These are phyloP conservation scores for Stictocephala bisonia DNA, from an alignment of 2,888 invertebrate species.

Conservation along the genomic window DNA sequence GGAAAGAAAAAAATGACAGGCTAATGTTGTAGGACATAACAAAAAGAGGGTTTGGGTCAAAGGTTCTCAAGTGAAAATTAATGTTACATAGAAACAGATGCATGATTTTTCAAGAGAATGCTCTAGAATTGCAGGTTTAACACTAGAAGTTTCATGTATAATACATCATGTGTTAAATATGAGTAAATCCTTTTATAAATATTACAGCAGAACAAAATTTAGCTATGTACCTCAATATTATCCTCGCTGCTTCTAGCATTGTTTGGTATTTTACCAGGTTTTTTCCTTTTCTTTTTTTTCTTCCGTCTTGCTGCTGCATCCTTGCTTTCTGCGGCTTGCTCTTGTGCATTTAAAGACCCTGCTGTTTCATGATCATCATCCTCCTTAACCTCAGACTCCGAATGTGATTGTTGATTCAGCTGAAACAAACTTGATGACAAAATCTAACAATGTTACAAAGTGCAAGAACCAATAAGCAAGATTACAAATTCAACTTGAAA, in stretches of 20 bases:
- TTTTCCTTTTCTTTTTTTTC: constrained; percentile 74
- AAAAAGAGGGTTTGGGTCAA: no score
- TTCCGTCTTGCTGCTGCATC: constrained; percentile 69
- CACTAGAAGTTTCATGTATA: background rate
- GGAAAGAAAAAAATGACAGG: no score
- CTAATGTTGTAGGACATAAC: no score
- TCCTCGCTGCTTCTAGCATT: constrained; percentile 71
- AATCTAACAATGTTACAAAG: no score
- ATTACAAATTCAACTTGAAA: no score
- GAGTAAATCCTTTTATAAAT: no score
- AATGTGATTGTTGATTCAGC: constrained; percentile 75
- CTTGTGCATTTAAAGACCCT: constrained; percentile 63
- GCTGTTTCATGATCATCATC: constrained; percentile 73
- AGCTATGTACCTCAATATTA: constrained; percentile 70
- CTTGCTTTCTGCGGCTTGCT: constrained; percentile 66
- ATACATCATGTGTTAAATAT: no score
- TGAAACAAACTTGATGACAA: no score
- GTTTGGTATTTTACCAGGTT: constrained; percentile 55
- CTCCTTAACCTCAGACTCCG: constrained; percentile 77
- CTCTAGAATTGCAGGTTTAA: background rate
- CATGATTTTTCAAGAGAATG: constrained; percentile 16
- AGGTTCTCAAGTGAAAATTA: no score
- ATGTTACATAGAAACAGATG: background rate
- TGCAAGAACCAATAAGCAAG: no score
- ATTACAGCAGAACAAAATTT: constrained; percentile 48